Evolutionary conservation across 2,888 invertebrate species (phyloP), one percentile per base, ranked within the genome.

Genomic region (Caenorhabditis auriculariae): DNA sequence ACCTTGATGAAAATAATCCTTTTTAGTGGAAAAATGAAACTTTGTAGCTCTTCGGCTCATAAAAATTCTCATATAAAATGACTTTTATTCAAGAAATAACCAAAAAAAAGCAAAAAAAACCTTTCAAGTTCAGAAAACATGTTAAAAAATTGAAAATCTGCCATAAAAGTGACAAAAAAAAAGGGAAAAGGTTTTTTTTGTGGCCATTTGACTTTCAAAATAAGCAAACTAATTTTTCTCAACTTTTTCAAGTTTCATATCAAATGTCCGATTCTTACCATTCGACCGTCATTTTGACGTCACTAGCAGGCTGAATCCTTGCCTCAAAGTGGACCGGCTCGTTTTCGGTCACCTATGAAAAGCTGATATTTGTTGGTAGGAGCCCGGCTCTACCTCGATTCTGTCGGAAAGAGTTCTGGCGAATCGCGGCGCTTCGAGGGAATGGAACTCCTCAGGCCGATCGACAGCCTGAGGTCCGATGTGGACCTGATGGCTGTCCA

Each of bases 311-410:
- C 83, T 93, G 92, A 32, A 98, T 87, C 82, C 94, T 92, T 82
- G 93, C 93, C 85, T 98, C 96, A 83, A 98, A 94, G 83, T 96
- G 95, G 44, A 94, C 93, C 81, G 91, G 91, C 72, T 90, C 88
- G 41, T 92, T 89, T 86, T 95, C 93, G 48, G 71, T 72, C 29
- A 95, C 69, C 50, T 50, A 2, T n/a, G 9, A 21, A 48, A 5
- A 38, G n/a, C n/a, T 0, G 5, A 17, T 12, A 17, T 15, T 27
- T 17, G 28, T 27, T 17, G 17, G n/a, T 29, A 2, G 26, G 5
- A 4, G 4, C 4, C 3, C 9, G 6, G 19, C 6, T 27, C 4
- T 23, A 50, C 80, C 59, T 81, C 74, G 6, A 72, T 48, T 24
- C 55, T 60, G n/a, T 62, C 69, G 21, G 56, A 58, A 9, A 82